Conservation (phyloP, 2,113 vertebrate genomes). For the Ammodytes marinus region DNA sequence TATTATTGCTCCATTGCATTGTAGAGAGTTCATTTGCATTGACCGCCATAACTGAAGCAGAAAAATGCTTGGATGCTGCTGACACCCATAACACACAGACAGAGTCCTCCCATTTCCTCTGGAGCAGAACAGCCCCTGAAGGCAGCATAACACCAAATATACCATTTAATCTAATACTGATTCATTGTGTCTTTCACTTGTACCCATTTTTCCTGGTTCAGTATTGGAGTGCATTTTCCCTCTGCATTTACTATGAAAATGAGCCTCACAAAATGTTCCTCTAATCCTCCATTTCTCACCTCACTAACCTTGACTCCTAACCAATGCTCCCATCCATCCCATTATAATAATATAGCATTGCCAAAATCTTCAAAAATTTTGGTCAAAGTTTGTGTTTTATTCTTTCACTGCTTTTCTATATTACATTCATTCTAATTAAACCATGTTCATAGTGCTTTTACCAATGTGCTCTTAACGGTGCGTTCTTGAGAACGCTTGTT, state of each 20-base stretch:
- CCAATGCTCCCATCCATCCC: constrained; percentile 42
- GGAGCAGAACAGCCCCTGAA: background rate
- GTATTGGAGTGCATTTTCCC: constrained; percentile 22
- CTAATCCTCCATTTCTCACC: constrained; percentile 66
- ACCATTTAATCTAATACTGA: constrained; percentile 2
- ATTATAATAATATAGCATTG: background rate
- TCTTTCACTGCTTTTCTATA: background rate
- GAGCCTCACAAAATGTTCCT: constrained; percentile 42
- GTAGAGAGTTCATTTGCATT: constrained; percentile 11
- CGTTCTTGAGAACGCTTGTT: no score
- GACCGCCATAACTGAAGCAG: background rate
- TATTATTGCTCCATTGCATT: background rate
- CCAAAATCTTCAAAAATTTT: background rate
- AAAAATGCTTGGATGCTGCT: background rate
- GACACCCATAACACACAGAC: background rate
- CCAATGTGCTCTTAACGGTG: background rate
- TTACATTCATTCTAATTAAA: background rate
- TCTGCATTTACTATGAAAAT: constrained; percentile 35
- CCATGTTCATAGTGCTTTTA: background rate
- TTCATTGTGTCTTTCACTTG: constrained; percentile 15
- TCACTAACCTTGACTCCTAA: constrained; percentile 76
- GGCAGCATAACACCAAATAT: constrained; percentile 5
- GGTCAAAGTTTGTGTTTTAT: constrained; percentile 10
- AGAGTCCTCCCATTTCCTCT: constrained; percentile 7
- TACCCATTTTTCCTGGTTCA: background rate